Base-by-base conservation (phyloP, 2,888 invertebrate species). In the Drosophila quasianomalipes region DNA sequence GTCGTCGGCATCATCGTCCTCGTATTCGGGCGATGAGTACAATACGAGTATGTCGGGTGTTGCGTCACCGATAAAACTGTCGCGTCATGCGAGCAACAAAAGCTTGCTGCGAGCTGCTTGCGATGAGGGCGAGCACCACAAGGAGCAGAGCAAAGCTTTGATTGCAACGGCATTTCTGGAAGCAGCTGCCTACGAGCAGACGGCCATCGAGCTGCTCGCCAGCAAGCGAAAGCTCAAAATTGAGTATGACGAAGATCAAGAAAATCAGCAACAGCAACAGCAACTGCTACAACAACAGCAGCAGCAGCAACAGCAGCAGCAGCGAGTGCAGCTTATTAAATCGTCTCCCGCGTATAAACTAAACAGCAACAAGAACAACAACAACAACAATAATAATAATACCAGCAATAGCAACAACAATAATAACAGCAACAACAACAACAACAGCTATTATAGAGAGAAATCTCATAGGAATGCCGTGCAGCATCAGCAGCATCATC, bases 291-390 rank as follows among this genome's bases (percentile, higher is more conserved):
- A 53, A 22, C 31, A 47, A 9, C 47, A 47, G 14, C 47, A 47
- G 53, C 74, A 62, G 33, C 74, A 81, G 44, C 82, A 82, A 71
- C 82, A 85, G 76, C 82, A 85, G 79, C 87, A 87, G 82, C 89
- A 90, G 76, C 90, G 85, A 83, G 87, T 91, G 93, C 93, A 93
- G 93, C 92, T 92, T 91, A 92, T 92, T 91, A 93, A 92, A 93
- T 93, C 93, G 93, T 93, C 93, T 93, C 93, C 93, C 93, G 93
- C 93, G 89, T 92, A 92, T 83, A 92, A 92, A 92, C 81, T 89
- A 65, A 93, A 92, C 70, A 81, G 83, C 68, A 91, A 85, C 70
- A 79, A 58, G 30, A 58, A 85, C 49, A 84, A 79, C 47, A 79
- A 82, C 22, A 75, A 54, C n/a, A 83, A 69, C 31, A 81, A 61